Percentiles rank a stretch among this genome's conserved stretches.
Conservation (phyloP, 1,140 invertebrate genomes). For the Leptestheria dahalacensis region DNA sequence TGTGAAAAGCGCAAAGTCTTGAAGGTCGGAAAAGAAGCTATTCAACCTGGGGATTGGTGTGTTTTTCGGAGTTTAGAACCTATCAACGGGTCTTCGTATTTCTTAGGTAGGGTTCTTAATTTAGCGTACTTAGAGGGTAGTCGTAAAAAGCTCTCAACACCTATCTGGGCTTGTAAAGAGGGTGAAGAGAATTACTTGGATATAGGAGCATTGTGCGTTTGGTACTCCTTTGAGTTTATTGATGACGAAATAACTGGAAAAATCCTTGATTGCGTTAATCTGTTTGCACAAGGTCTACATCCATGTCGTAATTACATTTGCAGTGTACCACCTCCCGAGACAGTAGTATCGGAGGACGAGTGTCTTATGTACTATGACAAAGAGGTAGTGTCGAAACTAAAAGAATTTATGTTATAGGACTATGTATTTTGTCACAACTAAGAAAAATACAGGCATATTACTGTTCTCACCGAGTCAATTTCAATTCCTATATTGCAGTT, state of each 20-base stretch:
- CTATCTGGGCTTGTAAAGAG: background rate
- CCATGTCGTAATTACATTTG: background rate
- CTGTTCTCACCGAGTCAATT: too few relatives aligned
- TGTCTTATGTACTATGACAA: background rate
- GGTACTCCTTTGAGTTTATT: background rate
- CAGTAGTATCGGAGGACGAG: too few relatives aligned
- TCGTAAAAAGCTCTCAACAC: background rate
- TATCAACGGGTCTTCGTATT: background rate
- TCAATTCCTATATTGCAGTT: too few relatives aligned
- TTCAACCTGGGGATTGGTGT: background rate
- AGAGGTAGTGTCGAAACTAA: background rate
- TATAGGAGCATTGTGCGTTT: background rate
- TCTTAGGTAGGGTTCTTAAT: background rate
- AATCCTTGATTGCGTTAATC: background rate
- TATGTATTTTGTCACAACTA: background rate
- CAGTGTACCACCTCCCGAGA: slow-evolving; percentile 3
- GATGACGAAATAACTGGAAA: background rate
- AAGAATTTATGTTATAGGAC: background rate
- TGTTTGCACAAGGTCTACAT: background rate
- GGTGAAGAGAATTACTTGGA: background rate
- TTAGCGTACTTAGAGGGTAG: background rate
- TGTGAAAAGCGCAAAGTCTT: background rate
- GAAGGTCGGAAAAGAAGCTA: background rate
- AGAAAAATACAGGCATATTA: too few relatives aligned
- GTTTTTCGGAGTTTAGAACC: background rate